These are phyloP conservation scores for Melanargia galathea DNA, from an alignment of 2,888 invertebrate genomes.

Conservation along the genomic window DNA sequence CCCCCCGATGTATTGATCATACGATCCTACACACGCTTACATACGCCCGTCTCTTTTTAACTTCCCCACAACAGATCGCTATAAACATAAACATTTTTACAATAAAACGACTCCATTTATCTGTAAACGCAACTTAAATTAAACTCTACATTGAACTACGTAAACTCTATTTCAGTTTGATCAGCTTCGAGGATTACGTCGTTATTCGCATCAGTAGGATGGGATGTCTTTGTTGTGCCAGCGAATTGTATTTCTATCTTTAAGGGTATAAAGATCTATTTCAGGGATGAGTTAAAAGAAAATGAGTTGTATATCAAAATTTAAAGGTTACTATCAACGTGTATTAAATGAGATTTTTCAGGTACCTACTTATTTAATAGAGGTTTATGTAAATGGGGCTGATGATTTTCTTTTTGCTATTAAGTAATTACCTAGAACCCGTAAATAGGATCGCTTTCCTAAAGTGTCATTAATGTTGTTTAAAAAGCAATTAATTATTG, in stretches of 20 bases:
- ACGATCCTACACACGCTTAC: constrained; percentile 76
- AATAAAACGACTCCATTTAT: constrained; percentile 55
- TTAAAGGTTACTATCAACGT: constrained; percentile 53
- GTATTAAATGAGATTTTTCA: constrained; percentile 45
- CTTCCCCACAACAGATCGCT: constrained; percentile 79
- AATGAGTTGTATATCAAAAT: constrained; percentile 68
- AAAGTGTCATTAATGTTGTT: too few relatives aligned
- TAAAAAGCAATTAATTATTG: too few relatives aligned
- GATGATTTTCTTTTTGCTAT: too few relatives aligned
- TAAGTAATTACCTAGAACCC: too few relatives aligned
- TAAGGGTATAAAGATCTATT: constrained; percentile 81
- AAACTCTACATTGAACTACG: background rate
- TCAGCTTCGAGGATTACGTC: constrained; percentile 36
- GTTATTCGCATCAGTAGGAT: constrained; percentile 40
- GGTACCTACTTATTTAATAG: constrained; percentile 51
- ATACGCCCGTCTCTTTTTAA: constrained; percentile 81
- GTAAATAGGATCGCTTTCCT: too few relatives aligned
- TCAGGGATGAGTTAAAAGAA: constrained; percentile 69
- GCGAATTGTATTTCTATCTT: constrained; percentile 75
- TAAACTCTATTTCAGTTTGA: constrained; percentile 37
- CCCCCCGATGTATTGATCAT: constrained; percentile 74
- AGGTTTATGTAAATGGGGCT: background rate
- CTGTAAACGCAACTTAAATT: constrained; percentile 38
- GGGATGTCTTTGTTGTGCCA: constrained; percentile 78
- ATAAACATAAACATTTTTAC: constrained; percentile 73